A percentile compares a stretch with the other conserved stretches of the same genome.
Evolutionary conservation across 2,113 vertebrate genomes (phyloP).

Genomic region (Pachypanchax playfairii): DNA sequence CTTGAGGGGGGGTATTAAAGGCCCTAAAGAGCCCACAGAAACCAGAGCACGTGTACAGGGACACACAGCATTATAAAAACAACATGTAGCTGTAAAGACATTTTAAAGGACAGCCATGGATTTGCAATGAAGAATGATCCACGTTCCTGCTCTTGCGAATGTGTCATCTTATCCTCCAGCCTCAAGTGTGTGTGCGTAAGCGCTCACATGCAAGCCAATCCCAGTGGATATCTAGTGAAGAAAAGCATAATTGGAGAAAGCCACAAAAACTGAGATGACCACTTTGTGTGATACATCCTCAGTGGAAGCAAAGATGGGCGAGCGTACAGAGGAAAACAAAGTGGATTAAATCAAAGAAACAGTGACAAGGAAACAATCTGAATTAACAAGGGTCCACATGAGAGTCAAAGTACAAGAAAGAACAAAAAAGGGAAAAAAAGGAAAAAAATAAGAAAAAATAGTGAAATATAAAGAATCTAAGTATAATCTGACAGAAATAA

Average conservation of each 20-base stretch:
- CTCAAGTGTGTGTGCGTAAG: conserved; percentile 36
- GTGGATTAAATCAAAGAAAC: conserved; percentile 46
- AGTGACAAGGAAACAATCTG: conserved; percentile 30
- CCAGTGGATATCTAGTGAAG: conserved; percentile 27
- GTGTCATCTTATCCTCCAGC: conserved; percentile 30
- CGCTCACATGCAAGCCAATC: conserved; percentile 34
- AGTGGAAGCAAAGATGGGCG: conserved; percentile 19
- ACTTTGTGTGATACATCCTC: conserved; percentile 36
- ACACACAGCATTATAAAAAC: conserved; percentile 30
- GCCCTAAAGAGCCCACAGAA: conserved; percentile 46
- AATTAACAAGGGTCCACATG: conserved; percentile 53
- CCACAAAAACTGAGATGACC: conserved; percentile 44
- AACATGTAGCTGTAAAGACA: conserved; percentile 41
- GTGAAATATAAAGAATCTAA: conserved; percentile 35
- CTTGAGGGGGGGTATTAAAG: conserved; percentile 16
- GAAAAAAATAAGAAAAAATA: conserved; percentile 1
- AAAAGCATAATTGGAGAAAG: conserved; percentile 57
- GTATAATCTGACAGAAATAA: conserved; percentile 60
- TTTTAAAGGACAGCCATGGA: conserved; percentile 16
- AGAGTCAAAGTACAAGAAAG: conserved; percentile 39
- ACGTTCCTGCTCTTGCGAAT: conserved; percentile 11
- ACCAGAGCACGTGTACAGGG: conserved; percentile 39
- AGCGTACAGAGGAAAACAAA: conserved; percentile 33
- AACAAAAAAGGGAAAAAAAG: not conserved
- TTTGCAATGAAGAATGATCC: conserved; percentile 25